phyloP scores from a whole-genome alignment of 2,797 vertebrate species.

The Australoheros facetus region DNA sequence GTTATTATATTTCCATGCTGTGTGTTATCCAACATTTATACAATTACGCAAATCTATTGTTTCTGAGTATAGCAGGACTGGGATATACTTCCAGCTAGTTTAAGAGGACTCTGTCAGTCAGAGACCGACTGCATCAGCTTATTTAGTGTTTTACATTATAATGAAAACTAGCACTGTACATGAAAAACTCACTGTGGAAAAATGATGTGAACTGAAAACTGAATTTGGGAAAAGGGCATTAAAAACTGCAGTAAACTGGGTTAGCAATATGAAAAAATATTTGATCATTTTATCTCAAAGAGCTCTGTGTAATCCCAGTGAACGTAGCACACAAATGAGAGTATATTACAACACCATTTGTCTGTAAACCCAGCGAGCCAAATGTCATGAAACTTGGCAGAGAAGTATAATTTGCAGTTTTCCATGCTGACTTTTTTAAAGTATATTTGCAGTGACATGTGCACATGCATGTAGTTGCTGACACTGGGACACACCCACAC shows the following conservation, averaged over 20 bases:
- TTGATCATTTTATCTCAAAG: not conserved
- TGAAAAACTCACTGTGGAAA: too few relatives aligned
- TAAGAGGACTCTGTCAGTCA: too few relatives aligned
- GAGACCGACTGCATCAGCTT: not conserved
- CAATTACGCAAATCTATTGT: rapidly evolving
- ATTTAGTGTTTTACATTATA: not conserved
- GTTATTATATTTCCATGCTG: not conserved
- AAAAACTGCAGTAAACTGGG: too few relatives aligned
- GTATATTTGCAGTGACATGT: not conserved
- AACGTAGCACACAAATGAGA: not conserved
- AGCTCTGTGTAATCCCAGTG: not conserved
- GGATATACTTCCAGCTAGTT: rapidly evolving
- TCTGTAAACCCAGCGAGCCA: not conserved
- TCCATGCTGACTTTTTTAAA: not conserved
- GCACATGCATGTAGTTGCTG: too few relatives aligned
- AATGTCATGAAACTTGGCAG: too few relatives aligned
- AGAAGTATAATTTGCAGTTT: not conserved
- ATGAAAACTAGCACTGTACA: not conserved
- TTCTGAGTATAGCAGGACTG: not conserved
- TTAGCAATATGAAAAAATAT: too few relatives aligned
- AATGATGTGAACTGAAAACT: too few relatives aligned
- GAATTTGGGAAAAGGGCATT: too few relatives aligned
- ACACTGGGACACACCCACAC: too few relatives aligned
- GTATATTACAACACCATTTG: too few relatives aligned
- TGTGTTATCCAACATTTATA: rapidly evolving